Base-by-base conservation (phyloP, 2,888 invertebrate genomes). In the Pristionchus exspectatus region DNA sequence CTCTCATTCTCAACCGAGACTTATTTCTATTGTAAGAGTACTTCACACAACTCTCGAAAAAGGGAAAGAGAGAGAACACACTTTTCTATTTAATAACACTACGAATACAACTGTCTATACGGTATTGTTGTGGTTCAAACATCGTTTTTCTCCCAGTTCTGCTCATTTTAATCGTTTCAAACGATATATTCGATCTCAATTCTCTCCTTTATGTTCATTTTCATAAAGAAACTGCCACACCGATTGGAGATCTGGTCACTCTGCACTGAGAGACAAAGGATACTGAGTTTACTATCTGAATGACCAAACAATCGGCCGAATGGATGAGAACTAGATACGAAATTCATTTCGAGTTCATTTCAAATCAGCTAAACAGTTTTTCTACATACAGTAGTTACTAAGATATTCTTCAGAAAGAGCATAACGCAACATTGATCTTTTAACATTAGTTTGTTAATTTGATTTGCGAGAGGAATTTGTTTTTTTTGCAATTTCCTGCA, bases 141-240 rank as follows among this genome's bases (percentile, higher is more conserved):
- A 27, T 50, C 14, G 10, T 12, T 50, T 50, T 27, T 33, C 50
- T 50, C 27, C 50, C 16, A 44, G 5, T 38, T 10, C 38, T 38
- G 30, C 54, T 44, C 1, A 12, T 50, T 50, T 50, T 54, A 16
- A 27, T 81, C 81, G 54, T 44, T 81, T 81, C 81, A 50, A 81
- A 54, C 50, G n/a, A n/a, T 44, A 50, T 81, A 44, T 77, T 38
- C 77, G 77, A 77, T 77, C 74, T 74, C 74, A 18, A 33, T 38
- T 74, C 38, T 33, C 16, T 72, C 72, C 1, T 54, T 50, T 81
- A 3, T 0, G 24, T 81, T 50, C 27, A 0, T 27, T 81, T 50
- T 81, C 27, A 81, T 81, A 81, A 81, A 81, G 50, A 81, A 81
- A 81, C 50, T 81, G 50, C 50, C 81, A 81, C 44, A 77, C 72